Base-by-base conservation (phyloP, 1,140 invertebrate genomes). In the Eriocheir sinensis region DNA sequence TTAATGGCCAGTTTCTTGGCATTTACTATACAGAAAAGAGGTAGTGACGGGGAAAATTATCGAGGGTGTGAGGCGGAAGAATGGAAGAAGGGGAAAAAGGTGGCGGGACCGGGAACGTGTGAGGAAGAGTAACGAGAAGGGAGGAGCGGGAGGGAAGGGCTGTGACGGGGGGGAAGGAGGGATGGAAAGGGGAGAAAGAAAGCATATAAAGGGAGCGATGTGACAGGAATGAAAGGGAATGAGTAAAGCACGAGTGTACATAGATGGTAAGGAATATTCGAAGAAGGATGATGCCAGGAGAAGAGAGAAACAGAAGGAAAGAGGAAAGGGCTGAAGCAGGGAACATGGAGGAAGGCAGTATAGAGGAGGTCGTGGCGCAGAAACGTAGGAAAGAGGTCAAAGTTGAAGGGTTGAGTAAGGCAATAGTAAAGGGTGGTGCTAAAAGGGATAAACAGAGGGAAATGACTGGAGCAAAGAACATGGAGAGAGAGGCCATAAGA, bases 21-120 rank as follows among this genome's bases (percentile, higher is more conserved):
- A n/a, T n/a, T n/a, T n/a, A n/a, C n/a, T n/a, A n/a, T n/a, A n/a
- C n/a, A n/a, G n/a, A n/a, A 72, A 72, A 15, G n/a, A 72, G 60
- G 12, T 12, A 72, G 60, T 72, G 60, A n/a, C 60, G n/a, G n/a
- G n/a, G 60, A 72, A 72, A 15, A n/a, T 72, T 12, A 15, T 72
- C 15, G 15, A 15, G 15, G 15, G 60, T 12, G 60, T n/a, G 60
- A 15, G 15, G 60, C 15, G n/a, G 60, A 72, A n/a, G 60, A 40
- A 40, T n/a, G 30, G 85, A 88, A 88, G 83, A 86, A 34, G 36
- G 1, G 83, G 83, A 86, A 34, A 34, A 34, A 36, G 83, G 83
- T 27, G 1, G 3, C 15, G 83, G 0, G n/a, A n/a, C n/a, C n/a
- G n/a, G n/a, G 15, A n/a, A 48, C 44, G 15, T 4, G 36, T 8